These are phyloP conservation scores for Limnephilus rhombicus DNA, from an alignment of 2,888 invertebrate genomes.

Conservation along the genomic window DNA sequence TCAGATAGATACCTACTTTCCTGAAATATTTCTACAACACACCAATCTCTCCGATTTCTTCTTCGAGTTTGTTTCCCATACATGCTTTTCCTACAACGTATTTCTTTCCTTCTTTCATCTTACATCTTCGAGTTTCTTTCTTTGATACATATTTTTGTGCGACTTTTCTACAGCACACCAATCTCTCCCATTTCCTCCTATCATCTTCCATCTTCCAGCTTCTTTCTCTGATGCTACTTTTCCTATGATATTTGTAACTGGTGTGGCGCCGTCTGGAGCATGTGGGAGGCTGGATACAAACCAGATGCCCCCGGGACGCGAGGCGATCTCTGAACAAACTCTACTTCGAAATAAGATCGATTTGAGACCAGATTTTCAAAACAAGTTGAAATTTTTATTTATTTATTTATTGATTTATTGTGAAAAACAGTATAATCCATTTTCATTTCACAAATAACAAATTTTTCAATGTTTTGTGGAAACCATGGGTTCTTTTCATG, in stretches of 20 bases:
- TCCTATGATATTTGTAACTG: not conserved
- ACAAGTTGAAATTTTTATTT: not conserved
- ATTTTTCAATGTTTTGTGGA: not conserved
- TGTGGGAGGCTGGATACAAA: conserved; percentile 40
- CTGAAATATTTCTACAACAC: too few species aligned
- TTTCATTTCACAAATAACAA: too few species aligned
- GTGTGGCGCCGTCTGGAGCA: conserved; percentile 56
- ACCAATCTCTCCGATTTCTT: not conserved
- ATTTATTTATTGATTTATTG: too few species aligned
- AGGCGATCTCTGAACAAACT: conserved; percentile 8
- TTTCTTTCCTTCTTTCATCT: not conserved
- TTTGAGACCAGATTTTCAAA: conserved; percentile 20
- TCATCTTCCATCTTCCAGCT: not conserved
- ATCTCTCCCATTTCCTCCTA: too few species aligned
- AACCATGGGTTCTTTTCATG: too few species aligned
- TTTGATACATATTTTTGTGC: not conserved
- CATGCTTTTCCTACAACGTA: too few species aligned
- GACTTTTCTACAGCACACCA: too few species aligned
- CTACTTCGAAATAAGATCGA: conserved; percentile 30
- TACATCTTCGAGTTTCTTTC: too few species aligned
- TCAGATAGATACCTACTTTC: too few species aligned
- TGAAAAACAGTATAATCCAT: too few species aligned
- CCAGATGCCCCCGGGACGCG: conserved; percentile 54
- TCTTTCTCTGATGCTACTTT: not conserved
- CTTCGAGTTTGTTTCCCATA: too few species aligned